A percentile compares a stretch with the other conserved stretches of the same genome.
Evolutionary conservation across 2,113 vertebrate genomes (phyloP).

Genomic region (Macquaria australasica): DNA sequence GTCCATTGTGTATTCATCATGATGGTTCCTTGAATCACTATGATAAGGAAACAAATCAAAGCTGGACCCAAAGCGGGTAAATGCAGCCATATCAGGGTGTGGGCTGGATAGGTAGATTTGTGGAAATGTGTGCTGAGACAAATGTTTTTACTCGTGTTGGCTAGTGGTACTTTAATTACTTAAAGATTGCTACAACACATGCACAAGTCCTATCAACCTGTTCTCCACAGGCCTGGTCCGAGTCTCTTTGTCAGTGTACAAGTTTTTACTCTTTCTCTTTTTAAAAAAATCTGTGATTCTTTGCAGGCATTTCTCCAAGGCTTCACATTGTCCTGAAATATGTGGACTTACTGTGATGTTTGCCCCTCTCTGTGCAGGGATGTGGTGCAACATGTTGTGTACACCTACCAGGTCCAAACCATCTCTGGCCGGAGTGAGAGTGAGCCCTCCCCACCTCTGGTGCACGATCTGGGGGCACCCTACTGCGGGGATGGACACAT

Average conservation of each 20-base stretch:
- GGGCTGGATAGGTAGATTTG: slow-evolving; percentile 17
- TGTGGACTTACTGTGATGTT: not conserved
- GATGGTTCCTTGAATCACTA: slow-evolving; percentile 67
- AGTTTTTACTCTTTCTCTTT: slow-evolving; percentile 9
- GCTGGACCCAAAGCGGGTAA: slow-evolving; percentile 29
- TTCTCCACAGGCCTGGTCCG: slow-evolving; percentile 24
- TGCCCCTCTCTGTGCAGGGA: slow-evolving; percentile 82
- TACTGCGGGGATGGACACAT: slow-evolving; percentile 96
- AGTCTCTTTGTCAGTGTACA: not conserved
- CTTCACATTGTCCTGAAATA: slow-evolving; percentile 18
- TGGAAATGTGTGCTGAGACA: slow-evolving; percentile 9
- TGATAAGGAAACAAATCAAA: slow-evolving; percentile 58
- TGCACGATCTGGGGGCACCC: slow-evolving; percentile 89
- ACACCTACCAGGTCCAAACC: slow-evolving; percentile 90
- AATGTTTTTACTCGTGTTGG: slow-evolving; percentile 24
- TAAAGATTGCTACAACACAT: slow-evolving; percentile 13
- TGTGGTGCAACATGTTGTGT: slow-evolving; percentile 81
- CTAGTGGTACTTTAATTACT: not conserved
- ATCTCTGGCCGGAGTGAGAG: slow-evolving; percentile 89
- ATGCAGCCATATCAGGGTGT: not conserved
- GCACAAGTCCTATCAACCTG: not conserved
- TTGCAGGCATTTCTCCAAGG: slow-evolving; percentile 12
- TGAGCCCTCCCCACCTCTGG: slow-evolving; percentile 88
- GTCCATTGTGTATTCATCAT: slow-evolving; percentile 60
- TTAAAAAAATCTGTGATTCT: not conserved